phyloP scores from a whole-genome alignment of 2,113 vertebrate species.

The Aleadryas rufinucha region DNA sequence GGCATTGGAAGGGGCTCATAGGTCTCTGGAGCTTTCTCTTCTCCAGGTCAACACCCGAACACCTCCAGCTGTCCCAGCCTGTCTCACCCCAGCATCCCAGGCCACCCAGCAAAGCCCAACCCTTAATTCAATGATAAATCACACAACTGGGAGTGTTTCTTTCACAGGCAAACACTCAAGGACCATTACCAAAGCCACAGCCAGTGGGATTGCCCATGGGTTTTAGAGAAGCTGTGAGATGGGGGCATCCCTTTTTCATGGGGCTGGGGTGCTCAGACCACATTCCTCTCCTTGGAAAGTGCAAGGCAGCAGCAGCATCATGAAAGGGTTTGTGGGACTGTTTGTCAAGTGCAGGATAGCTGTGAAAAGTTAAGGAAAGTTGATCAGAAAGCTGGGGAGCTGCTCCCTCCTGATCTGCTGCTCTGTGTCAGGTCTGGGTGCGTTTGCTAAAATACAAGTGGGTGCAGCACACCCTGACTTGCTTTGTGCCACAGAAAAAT shows the following conservation, averaged over 20 bases:
- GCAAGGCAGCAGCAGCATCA: background rate
- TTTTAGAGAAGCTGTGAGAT: background rate
- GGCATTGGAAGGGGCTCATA: background rate
- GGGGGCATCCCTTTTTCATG: background rate
- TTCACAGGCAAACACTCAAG: background rate
- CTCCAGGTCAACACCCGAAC: background rate
- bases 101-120: background rate
- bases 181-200: background rate
- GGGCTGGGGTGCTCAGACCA: background rate
- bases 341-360: background rate
- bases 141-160: background rate
- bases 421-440: background rate
- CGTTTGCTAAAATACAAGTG: background rate
- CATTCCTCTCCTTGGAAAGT: background rate
- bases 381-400: background rate
- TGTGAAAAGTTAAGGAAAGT: background rate
- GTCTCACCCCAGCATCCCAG: background rate
- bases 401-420: background rate
- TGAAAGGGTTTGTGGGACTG: background rate
- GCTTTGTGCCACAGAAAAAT: background rate
- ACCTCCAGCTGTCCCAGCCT: background rate
- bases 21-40: background rate
- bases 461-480: background rate
- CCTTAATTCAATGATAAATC: background rate
- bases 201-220: accelerated